Evolutionary conservation across 2,797 vertebrate genomes (phyloP), one percentile per base, ranked within the genome.

Genomic region (Diceros bicornis): DNA sequence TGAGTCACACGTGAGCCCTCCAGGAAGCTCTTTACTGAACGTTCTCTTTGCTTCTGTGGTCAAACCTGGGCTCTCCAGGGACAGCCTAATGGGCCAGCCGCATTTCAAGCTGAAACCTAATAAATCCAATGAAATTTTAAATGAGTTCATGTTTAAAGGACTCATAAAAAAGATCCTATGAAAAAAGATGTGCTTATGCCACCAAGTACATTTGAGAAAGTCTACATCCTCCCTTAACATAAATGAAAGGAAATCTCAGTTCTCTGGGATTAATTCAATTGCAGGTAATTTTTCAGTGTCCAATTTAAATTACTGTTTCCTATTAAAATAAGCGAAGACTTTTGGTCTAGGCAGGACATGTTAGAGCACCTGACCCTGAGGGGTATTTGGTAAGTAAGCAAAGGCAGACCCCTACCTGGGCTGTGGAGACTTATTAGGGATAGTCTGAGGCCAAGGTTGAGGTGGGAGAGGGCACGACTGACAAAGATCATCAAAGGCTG

Each of bases 121-220:
- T 96, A 84, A 91, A 55, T 61, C 20, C 84, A 85, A 44, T 47
- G 50, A 88, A 77, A 25, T 94, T 92, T 96, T 90, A 81, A 91
- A 62, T 88, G 23, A 94, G 77, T 82, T 77, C 88, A 21, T 86
- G 44, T 95, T 92, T 85, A 89, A 96, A 97, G 47, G 32, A 44
- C 88, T 96, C 77, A 69, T 96, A 59, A 91, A 81, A 96, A 95
- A 20, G 72, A 23, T 66, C 41, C 44, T 68, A 62, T 89, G 72
- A 86, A 64, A 77, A 77, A 86, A 55, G 34, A 66, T 81, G 17
- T 27, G 29, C 23, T 88, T 68, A n/a, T 27, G 7, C 27, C 71
- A 29, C 91, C 59, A 90, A 85, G 62, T 37, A 68, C 62, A 85
- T 32, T 75, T 92, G 74, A 77, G 50, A 88, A 77, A 82, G n/a